A percentile compares a stretch with the other conserved stretches of the same genome.
Evolutionary conservation across 2,888 invertebrate species (phyloP).

Genomic region (Agrotis puta): DNA sequence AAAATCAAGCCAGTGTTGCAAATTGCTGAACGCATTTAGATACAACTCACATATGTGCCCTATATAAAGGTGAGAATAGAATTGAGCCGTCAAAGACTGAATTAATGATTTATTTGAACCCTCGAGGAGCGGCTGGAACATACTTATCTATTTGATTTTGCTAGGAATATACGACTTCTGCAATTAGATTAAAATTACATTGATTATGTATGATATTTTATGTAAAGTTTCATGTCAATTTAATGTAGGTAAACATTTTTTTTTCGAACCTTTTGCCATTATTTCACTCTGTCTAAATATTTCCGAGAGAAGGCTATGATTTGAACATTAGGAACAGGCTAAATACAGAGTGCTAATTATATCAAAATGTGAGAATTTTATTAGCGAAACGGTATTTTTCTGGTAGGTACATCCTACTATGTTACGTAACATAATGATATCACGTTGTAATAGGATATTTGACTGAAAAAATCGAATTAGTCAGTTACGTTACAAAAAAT

Average conservation of each 20-base stretch:
- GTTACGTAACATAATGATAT: too few species aligned
- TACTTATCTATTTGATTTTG: background rate
- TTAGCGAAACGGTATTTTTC: constrained; percentile 28
- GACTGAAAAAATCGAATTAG: too few species aligned
- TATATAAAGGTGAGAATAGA: background rate
- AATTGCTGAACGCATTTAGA: background rate
- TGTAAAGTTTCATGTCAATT: background rate
- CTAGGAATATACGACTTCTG: background rate
- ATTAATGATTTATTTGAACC: background rate
- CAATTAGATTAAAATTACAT: too few species aligned
- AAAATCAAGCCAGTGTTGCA: background rate
- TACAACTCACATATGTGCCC: background rate
- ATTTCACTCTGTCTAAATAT: background rate
- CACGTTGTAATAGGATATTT: too few species aligned
- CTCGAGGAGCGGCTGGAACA: background rate
- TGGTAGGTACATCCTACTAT: background rate
- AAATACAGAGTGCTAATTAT: constrained; percentile 28
- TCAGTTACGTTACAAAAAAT: too few species aligned
- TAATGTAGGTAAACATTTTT: background rate
- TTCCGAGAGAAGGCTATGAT: background rate
- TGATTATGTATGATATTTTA: background rate
- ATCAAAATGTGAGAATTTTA: constrained; percentile 28
- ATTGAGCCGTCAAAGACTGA: background rate
- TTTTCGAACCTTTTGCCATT: too few species aligned
- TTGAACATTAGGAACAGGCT: constrained; percentile 23